These are phyloP conservation scores for Halictus quadricinctus DNA, from an alignment of 2,888 invertebrate genomes.

Conservation along the genomic window DNA sequence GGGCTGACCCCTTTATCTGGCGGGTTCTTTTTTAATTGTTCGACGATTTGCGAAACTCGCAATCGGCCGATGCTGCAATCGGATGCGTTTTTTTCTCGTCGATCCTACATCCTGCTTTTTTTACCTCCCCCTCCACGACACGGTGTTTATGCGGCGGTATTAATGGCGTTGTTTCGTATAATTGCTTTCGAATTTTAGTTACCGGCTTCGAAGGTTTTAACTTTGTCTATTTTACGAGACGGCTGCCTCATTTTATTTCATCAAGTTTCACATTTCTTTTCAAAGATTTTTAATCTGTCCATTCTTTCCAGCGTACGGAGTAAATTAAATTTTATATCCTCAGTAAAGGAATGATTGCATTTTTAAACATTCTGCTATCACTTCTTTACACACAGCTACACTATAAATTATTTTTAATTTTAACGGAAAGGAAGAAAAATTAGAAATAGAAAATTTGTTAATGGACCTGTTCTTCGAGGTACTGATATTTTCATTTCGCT, in stretches of 20 bases:
- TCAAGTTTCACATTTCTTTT: not conserved
- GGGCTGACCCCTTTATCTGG: slow-evolving; percentile 21
- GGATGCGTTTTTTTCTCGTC: slow-evolving; percentile 6
- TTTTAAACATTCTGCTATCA: not conserved
- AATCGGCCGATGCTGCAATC: slow-evolving; percentile 17
- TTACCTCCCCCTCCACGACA: not conserved
- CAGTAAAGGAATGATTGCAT: not conserved
- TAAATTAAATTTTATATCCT: not conserved
- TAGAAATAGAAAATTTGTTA: not conserved
- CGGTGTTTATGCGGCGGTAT: not conserved
- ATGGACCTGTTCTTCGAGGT: too few species aligned
- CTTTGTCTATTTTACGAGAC: not conserved
- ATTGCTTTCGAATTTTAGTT: not conserved
- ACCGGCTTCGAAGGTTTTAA: not conserved
- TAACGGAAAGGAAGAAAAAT: too few species aligned
- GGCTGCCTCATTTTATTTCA: not conserved
- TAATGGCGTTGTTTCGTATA: not conserved
- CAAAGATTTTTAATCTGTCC: not conserved
- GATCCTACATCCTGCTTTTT: slow-evolving; percentile 3
- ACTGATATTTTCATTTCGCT: not conserved
- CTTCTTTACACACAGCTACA: not conserved
- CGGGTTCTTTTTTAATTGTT: slow-evolving; percentile 26
- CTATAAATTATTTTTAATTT: not conserved
- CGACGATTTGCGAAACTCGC: slow-evolving; percentile 27
- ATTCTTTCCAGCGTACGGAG: not conserved